Evolutionary conservation across 1,140 invertebrate species (phyloP), one percentile per base, ranked within the genome.

Genomic region (Drosophila miranda): DNA sequence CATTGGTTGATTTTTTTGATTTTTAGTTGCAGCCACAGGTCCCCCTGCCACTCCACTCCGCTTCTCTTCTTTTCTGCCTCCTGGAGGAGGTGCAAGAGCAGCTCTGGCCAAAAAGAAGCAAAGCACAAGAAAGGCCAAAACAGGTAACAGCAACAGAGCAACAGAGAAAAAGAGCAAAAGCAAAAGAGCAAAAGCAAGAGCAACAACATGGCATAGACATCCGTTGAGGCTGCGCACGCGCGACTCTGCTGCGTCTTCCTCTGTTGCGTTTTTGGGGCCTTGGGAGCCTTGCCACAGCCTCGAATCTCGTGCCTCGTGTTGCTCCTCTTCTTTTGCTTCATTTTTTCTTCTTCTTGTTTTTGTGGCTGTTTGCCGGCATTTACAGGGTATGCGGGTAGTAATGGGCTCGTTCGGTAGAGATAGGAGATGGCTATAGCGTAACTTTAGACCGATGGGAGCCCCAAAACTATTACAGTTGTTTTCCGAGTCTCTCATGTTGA

Each of bases 1-100:
- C 77, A 86, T 87, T 87, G 82, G 82, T 82, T 87, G 75, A 78
- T 87, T 87, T 87, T 75, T 23, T 87, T 67, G 75, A 82, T 87
- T 87, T 87, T 77, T 53, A 56, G 50, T 3, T 38, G 34, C 52
- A 26, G 34, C 64, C 51, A 68, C 55, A 67, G 34, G n/a, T 8
- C 48, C 28, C 3, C 1, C 34, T 19, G 23, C 56, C 21, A 16
- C 11, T 3, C 8, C 42, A 11, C 19, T 3, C 58, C 30, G 23
- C 23, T 26, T 34, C 38, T n/a, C 19, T 19, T 19, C 19, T 19
- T 19, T 19, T 16, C 50, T 48, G 59, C 6, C 50, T 30, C 23
- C 23, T 26, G 23, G 23, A 5, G 14, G 41, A 30, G 48, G 58
- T 55, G 46, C 23, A 38, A 56, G 45, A 42, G 52, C 59, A 50